Percentiles rank a stretch among this genome's conserved stretches.
These are phyloP conservation scores for Ornithoptera alexandrae DNA, from an alignment of 2,888 invertebrate genomes.

Conservation along the genomic window DNA sequence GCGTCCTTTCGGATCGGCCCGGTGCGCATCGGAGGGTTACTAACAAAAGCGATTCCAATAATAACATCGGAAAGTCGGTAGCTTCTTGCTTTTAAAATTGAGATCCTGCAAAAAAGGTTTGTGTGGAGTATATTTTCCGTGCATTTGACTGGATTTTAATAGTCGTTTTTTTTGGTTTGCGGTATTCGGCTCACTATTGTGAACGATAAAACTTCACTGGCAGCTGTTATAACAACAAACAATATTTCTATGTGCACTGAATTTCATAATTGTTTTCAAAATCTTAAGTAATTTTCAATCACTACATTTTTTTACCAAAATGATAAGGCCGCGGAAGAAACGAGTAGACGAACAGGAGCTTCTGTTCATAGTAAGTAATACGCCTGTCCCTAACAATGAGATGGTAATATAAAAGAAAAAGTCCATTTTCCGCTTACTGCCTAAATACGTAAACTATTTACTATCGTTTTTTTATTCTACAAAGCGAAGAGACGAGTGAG, in stretches of 20 bases:
- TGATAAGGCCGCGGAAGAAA: no score
- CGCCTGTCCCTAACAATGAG: no score
- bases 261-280: conserved; percentile 15
- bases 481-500: no score
- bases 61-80: conserved; percentile 77
- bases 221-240: conserved; percentile 50
- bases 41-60: conserved; percentile 65
- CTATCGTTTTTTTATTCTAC: no score
- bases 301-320: no score
- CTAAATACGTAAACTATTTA: no score
- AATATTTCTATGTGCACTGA: conserved; percentile 27
- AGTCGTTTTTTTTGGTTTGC: conserved; percentile 26
- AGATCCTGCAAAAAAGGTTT: conserved; percentile 53
- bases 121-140: conserved; percentile 35
- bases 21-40: conserved; percentile 58
- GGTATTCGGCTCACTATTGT: conserved; percentile 32
- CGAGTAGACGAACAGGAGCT: no score
- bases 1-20: conserved; percentile 51
- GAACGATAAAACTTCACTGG: conserved; percentile 41
- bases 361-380: no score
- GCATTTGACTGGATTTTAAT: conserved; percentile 33
- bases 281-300: no score
- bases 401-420: no score
- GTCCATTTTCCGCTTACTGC: no score
- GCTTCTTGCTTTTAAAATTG: conserved; percentile 73